Percentiles rank a stretch among this genome's conserved stretches.
These are phyloP conservation scores for Thecophora atra DNA, from an alignment of 2,888 invertebrate genomes.

Conservation along the genomic window DNA sequence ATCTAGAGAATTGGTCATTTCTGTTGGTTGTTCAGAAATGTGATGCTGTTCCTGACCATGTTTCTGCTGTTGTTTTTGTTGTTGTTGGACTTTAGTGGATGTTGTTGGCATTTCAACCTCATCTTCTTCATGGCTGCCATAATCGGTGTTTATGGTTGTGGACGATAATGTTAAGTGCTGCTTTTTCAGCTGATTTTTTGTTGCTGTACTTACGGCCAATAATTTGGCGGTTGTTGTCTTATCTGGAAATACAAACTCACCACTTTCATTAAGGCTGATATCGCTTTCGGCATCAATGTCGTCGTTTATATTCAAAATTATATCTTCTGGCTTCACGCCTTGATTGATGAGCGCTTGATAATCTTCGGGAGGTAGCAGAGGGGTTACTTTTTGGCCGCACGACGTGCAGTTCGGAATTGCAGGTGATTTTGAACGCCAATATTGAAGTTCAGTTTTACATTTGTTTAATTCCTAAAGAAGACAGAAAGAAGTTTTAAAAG, in stretches of 20 bases:
- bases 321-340: constrained; percentile 69
- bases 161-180: constrained; percentile 45
- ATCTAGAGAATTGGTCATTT: constrained; percentile 41
- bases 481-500: no score
- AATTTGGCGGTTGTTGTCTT: constrained; percentile 62
- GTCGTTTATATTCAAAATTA: constrained; percentile 59
- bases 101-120: constrained; percentile 33
- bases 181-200: constrained; percentile 61
- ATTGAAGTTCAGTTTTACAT: constrained; percentile 90
- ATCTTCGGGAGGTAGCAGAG: constrained; percentile 69
- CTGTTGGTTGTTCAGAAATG: constrained; percentile 32
- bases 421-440: constrained; percentile 89
- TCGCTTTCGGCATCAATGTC: constrained; percentile 59
- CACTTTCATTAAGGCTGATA: constrained; percentile 44
- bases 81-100: constrained; percentile 29
- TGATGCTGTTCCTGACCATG: constrained; percentile 1
- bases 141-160: constrained; percentile 5
- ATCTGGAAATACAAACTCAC: constrained; percentile 60
- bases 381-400: constrained; percentile 73
- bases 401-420: constrained; percentile 79
- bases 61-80: no score
- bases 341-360: constrained; percentile 72
- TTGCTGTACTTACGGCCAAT: constrained; percentile 58
- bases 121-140: neutral
- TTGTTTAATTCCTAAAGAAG: constrained; percentile 82